Evolutionary conservation across 1,140 invertebrate species (phyloP).

Genomic region (Nixonia krombeini): DNA sequence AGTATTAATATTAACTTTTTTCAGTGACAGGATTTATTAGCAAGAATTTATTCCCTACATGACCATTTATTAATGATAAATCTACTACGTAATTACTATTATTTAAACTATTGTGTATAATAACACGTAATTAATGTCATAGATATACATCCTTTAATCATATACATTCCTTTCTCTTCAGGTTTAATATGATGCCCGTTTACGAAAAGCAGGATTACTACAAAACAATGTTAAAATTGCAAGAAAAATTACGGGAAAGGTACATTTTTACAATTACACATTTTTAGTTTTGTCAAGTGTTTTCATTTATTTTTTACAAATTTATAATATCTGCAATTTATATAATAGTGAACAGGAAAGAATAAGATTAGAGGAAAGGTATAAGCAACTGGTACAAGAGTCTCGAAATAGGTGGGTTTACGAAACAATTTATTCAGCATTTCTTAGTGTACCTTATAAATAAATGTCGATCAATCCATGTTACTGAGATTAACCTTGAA

Average conservation of each 20-base stretch:
- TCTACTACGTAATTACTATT: no score
- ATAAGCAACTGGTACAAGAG: constrained; percentile 59
- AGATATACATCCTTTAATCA: no score
- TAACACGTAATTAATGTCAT: no score
- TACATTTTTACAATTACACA: constrained; percentile 23
- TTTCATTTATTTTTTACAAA: neutral
- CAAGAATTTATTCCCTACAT: no score
- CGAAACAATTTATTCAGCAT: neutral
- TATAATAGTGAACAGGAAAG: constrained; percentile 67
- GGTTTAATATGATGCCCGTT: constrained; percentile 48
- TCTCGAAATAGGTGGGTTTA: constrained; percentile 58
- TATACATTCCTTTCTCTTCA: no score
- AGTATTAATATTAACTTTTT: no score
- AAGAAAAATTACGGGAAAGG: constrained; percentile 65
- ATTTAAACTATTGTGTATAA: no score
- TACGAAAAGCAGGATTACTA: constrained; percentile 57
- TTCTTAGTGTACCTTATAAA: neutral
- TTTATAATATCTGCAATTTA: no score
- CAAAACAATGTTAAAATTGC: constrained; percentile 62
- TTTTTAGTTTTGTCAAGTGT: no score
- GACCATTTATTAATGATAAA: no score
- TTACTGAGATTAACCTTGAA: no score
- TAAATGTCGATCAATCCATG: neutral
- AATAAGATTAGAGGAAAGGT: constrained; percentile 64
- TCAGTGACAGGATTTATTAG: no score